Evolutionary conservation across 2,888 invertebrate genomes (phyloP).

Genomic region (Pristionchus mayeri): DNA sequence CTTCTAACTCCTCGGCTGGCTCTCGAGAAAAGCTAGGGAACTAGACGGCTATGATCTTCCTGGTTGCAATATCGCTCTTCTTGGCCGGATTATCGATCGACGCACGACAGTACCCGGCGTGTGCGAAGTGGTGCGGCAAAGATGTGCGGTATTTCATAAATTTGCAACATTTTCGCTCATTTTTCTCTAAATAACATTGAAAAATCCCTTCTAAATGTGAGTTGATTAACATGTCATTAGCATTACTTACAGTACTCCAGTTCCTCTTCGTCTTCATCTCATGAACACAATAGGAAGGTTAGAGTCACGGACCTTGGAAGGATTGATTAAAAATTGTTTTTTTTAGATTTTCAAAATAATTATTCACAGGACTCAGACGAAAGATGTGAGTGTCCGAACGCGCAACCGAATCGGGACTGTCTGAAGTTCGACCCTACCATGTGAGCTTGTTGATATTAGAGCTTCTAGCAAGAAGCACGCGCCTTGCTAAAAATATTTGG

Average conservation of each 20-base stretch:
- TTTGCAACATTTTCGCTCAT: neutral
- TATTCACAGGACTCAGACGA: neutral
- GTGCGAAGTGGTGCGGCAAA: conserved; percentile 16
- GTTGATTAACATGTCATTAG: no score
- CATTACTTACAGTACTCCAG: neutral
- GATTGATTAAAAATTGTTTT: no score
- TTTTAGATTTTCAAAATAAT: neutral
- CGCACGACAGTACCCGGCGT: neutral
- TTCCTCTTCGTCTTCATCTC: conserved; percentile 8
- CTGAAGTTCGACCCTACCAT: conserved; percentile 3
- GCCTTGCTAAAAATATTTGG: no score
- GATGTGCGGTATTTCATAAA: neutral
- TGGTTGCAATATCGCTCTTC: conserved; percentile 1
- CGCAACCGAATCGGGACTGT: conserved; percentile 10
- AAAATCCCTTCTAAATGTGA: neutral
- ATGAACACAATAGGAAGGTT: conserved; percentile 3
- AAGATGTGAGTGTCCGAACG: conserved; percentile 16
- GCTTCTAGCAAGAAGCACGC: no score
- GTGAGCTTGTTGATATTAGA: neutral
- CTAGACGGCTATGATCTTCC: neutral
- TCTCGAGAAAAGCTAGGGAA: conserved; percentile 20
- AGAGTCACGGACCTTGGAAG: no score
- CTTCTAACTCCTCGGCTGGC: neutral
- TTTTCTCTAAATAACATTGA: neutral
- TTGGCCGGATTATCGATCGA: neutral